Conservation (phyloP, 2,888 invertebrate genomes). For the Ennomos quercinarius region DNA sequence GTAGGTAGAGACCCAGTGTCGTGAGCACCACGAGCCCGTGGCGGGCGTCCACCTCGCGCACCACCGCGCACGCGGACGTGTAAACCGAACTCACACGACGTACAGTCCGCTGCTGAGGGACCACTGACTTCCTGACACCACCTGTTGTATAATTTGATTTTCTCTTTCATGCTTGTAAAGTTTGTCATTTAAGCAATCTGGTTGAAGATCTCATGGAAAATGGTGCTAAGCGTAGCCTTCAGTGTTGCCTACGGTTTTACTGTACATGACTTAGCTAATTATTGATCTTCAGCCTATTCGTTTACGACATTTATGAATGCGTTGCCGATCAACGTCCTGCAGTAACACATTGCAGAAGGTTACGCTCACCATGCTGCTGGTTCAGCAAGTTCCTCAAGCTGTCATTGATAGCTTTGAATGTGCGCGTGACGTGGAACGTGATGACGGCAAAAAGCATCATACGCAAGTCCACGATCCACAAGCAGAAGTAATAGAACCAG, state of each 20-base stretch:
- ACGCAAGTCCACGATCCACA: conserved; percentile 7
- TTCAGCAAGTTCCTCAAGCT: background rate
- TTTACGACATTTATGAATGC: too few relatives aligned
- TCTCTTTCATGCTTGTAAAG: too few relatives aligned
- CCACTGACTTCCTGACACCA: too few relatives aligned
- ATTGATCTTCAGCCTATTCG: too few relatives aligned
- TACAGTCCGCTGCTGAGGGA: conserved; percentile 41
- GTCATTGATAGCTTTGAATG: conserved; percentile 5
- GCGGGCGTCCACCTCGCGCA: conserved; percentile 63
- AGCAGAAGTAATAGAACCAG: conserved; percentile 4
- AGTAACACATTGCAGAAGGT: too few relatives aligned
- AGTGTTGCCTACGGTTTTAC: too few relatives aligned
- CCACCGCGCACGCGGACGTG: conserved; percentile 66
- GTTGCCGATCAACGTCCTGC: too few relatives aligned
- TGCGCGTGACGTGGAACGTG: conserved; percentile 4
- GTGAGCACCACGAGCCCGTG: conserved; percentile 66
- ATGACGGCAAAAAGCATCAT: background rate
- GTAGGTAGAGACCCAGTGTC: conserved; percentile 65
- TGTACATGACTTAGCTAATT: too few relatives aligned
- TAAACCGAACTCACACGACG: conserved; percentile 65
- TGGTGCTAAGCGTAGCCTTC: too few relatives aligned
- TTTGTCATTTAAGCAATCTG: too few relatives aligned
- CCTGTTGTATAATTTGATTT: too few relatives aligned
- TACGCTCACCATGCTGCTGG: conserved; percentile 1
- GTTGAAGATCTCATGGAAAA: too few relatives aligned